A percentile compares a stretch with the other conserved stretches of the same genome.
Conservation (phyloP, 2,888 invertebrate species). For the Acronicta alni region DNA sequence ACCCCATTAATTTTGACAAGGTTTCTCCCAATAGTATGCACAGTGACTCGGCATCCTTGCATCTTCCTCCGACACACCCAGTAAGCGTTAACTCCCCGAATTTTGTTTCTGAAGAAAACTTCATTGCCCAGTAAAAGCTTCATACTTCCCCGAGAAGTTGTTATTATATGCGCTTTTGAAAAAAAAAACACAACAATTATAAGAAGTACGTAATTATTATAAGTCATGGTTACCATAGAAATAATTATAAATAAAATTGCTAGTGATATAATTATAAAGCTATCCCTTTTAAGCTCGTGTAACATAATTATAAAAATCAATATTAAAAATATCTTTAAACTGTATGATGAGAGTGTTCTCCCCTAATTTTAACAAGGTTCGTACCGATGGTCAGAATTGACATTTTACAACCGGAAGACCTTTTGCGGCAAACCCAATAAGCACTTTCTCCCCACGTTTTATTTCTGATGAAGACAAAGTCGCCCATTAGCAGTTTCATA, state of each 20-base stretch:
- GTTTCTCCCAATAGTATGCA: slow-evolving; percentile 46
- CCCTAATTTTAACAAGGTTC: slow-evolving; percentile 48
- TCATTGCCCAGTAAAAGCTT: slow-evolving; percentile 31
- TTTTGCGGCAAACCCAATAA: slow-evolving; percentile 57
- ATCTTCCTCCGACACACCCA: slow-evolving; percentile 54
- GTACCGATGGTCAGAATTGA: slow-evolving; percentile 56
- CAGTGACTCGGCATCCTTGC: slow-evolving; percentile 58
- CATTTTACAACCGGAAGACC: slow-evolving; percentile 51
- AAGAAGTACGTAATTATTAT: neutral
- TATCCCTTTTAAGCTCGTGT: neutral
- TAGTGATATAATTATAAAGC: too few species aligned
- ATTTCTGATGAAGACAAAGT: slow-evolving; percentile 48
- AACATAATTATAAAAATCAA: neutral
- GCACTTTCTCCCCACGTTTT: slow-evolving; percentile 42
- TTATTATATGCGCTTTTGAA: slow-evolving; percentile 23
- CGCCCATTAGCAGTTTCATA: slow-evolving; percentile 46
- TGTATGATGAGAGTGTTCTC: slow-evolving; percentile 30
- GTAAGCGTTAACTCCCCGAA: slow-evolving; percentile 29
- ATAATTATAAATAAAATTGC: neutral
- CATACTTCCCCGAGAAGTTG: slow-evolving; percentile 32
- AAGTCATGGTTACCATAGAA: neutral
- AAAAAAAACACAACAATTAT: neutral
- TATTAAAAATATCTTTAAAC: neutral
- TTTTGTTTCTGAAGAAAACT: slow-evolving; percentile 36
- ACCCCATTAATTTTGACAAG: slow-evolving; percentile 49